phyloP scores from a whole-genome alignment of 2,888 invertebrate species.

The Bibio marci region DNA sequence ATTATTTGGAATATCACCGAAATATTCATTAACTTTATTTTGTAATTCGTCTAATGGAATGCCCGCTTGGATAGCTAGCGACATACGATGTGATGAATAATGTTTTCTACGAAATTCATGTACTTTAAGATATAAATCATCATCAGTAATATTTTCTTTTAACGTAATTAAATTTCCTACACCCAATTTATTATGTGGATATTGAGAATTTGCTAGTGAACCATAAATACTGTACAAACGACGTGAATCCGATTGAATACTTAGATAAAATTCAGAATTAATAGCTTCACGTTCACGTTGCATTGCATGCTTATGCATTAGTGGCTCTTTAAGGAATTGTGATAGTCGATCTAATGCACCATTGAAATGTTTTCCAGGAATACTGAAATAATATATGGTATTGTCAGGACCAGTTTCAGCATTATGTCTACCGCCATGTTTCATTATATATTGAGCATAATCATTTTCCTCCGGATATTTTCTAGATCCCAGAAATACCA shows the following conservation, averaged over 20 bases:
- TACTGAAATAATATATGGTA: slow-evolving; percentile 79
- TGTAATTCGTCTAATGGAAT: slow-evolving; percentile 25
- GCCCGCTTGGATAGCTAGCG: slow-evolving; percentile 57
- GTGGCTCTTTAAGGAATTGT: slow-evolving; percentile 71
- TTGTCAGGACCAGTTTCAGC: slow-evolving; percentile 76
- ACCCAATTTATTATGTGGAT: slow-evolving; percentile 57
- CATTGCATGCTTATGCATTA: slow-evolving; percentile 72
- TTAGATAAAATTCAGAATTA: slow-evolving; percentile 78
- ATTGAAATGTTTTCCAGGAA: slow-evolving; percentile 58
- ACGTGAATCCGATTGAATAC: slow-evolving; percentile 52
- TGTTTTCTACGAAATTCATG: slow-evolving; percentile 59
- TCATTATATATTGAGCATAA: slow-evolving; percentile 63
- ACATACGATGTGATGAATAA: slow-evolving; percentile 81
- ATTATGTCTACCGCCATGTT: slow-evolving; percentile 73
- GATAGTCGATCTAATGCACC: slow-evolving; percentile 73
- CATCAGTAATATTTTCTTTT: slow-evolving; percentile 46
- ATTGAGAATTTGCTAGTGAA: slow-evolving; percentile 44
- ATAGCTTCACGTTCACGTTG: slow-evolving; percentile 74
- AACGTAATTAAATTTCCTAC: slow-evolving; percentile 73
- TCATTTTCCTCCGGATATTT: slow-evolving; percentile 77
- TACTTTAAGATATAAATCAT: slow-evolving; percentile 46
- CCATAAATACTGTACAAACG: slow-evolving; percentile 62
- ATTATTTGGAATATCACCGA: slow-evolving; percentile 53
- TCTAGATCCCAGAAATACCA: slow-evolving; percentile 88
- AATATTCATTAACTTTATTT: slow-evolving; percentile 33